Evolutionary conservation across 2,113 vertebrate species (phyloP).

Genomic region (Dipodomys stephensi): DNA sequence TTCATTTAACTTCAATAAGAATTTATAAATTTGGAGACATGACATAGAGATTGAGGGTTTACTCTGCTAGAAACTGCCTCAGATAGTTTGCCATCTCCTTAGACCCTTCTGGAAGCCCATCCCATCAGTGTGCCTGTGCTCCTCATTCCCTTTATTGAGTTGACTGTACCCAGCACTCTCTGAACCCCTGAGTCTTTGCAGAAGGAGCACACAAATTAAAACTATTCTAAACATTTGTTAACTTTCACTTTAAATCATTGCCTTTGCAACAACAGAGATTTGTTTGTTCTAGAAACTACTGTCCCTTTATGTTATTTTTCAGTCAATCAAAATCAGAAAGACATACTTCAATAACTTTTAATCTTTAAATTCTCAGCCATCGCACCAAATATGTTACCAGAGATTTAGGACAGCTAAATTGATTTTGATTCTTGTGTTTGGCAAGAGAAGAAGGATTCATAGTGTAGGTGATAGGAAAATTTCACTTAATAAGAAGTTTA

Average conservation of each 20-base stretch:
- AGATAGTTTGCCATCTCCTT: background rate
- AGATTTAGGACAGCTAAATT: no score
- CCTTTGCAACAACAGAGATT: background rate
- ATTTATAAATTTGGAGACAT: slow-evolving; percentile 39
- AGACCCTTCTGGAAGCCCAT: background rate
- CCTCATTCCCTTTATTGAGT: background rate
- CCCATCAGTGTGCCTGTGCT: background rate
- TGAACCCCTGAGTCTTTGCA: background rate
- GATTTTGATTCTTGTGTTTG: no score
- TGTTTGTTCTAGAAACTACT: background rate
- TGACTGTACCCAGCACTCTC: background rate
- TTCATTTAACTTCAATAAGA: slow-evolving; percentile 46
- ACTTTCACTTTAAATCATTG: background rate
- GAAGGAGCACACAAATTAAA: background rate
- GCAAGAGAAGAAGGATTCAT: no score
- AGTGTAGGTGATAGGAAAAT: background rate
- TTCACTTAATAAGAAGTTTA: slow-evolving; percentile 28
- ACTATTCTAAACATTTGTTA: background rate
- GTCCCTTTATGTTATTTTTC: background rate
- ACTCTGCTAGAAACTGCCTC: background rate
- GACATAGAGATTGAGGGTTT: background rate
- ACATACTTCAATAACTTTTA: background rate
- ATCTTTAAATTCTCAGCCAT: background rate
- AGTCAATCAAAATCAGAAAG: background rate
- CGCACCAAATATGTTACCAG: no score